These are phyloP conservation scores for Phoeniculus purpureus DNA, from an alignment of 2,797 vertebrate genomes.

Conservation along the genomic window DNA sequence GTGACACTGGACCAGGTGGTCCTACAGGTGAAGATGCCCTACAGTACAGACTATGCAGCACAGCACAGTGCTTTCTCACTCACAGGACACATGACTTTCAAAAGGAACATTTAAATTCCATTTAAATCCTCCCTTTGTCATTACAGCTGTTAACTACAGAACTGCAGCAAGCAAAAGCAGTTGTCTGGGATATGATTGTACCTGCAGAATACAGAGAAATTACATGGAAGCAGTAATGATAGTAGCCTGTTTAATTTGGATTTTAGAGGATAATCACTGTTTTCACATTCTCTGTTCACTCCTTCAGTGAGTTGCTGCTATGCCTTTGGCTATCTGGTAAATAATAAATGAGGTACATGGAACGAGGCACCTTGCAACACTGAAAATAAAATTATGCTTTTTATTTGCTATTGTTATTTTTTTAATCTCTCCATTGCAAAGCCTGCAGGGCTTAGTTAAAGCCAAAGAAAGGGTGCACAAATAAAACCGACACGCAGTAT, in stretches of 20 bases:
- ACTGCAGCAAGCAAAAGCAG: not conserved
- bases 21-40: not conserved
- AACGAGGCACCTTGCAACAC: conserved; percentile 52
- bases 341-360: conserved; percentile 66
- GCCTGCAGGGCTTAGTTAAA: conserved; percentile 65
- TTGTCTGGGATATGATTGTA: not conserved
- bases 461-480: conserved; percentile 66
- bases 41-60: not conserved
- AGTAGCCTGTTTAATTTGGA: conserved; percentile 69
- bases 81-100: not conserved
- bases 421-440: conserved; percentile 71
- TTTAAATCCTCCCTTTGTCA: not conserved
- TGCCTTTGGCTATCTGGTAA: conserved; percentile 63
- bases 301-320: conserved; percentile 15
- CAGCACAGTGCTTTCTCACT: not conserved
- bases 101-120: not conserved
- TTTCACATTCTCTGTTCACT: conserved; percentile 44
- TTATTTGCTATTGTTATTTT: conserved; percentile 78
- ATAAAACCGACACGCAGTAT: conserved; percentile 64
- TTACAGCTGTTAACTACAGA: conserved; percentile 48
- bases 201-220: conserved; percentile 25
- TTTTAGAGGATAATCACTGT: conserved; percentile 72
- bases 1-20: not conserved
- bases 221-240: conserved; percentile 34
- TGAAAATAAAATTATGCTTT: conserved; percentile 66